These are phyloP conservation scores for Oxygymnocypris stewartii DNA, from an alignment of 2,113 vertebrate species.

Conservation along the genomic window DNA sequence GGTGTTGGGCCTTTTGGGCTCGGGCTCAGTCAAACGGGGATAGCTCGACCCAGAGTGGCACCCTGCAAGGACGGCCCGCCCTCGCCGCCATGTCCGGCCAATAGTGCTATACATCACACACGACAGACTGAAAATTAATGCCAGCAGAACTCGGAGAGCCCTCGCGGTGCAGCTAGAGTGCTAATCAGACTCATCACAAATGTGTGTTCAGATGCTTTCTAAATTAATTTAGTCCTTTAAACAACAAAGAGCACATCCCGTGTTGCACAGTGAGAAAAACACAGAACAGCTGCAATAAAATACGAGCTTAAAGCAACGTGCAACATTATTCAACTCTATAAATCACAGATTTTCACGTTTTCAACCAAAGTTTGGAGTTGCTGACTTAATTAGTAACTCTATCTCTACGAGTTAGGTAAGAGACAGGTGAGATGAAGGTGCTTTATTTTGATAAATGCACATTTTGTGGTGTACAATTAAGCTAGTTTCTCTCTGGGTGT, in stretches of 20 bases:
- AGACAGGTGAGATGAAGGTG: conserved; percentile 4
- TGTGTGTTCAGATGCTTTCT: conserved; percentile 26
- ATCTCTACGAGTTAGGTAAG: not conserved
- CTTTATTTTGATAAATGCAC: not conserved
- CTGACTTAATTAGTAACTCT: conserved; percentile 5
- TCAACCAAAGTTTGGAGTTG: conserved; percentile 12
- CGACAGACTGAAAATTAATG: conserved; percentile 73
- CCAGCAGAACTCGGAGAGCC: conserved; percentile 61
- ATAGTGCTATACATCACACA: conserved; percentile 70
- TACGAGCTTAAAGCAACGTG: not conserved
- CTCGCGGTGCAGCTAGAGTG: conserved; percentile 52
- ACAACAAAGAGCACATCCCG: not conserved
- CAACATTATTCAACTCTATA: not conserved
- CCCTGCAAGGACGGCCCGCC: conserved; percentile 72
- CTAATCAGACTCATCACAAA: conserved; percentile 48
- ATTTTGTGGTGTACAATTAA: not conserved
- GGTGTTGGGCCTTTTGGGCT: conserved; percentile 56
- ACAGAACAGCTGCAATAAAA: not conserved
- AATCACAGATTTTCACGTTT: not conserved
- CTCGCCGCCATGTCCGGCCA: conserved; percentile 65
- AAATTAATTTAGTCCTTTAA: not conserved
- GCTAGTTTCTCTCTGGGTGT: not conserved
- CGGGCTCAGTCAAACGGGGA: conserved; percentile 44
- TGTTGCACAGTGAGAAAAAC: not conserved
- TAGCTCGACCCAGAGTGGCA: conserved; percentile 63